Conservation (phyloP, 2,113 vertebrate genomes). For the Campylomormyrus tamandua region DNA sequence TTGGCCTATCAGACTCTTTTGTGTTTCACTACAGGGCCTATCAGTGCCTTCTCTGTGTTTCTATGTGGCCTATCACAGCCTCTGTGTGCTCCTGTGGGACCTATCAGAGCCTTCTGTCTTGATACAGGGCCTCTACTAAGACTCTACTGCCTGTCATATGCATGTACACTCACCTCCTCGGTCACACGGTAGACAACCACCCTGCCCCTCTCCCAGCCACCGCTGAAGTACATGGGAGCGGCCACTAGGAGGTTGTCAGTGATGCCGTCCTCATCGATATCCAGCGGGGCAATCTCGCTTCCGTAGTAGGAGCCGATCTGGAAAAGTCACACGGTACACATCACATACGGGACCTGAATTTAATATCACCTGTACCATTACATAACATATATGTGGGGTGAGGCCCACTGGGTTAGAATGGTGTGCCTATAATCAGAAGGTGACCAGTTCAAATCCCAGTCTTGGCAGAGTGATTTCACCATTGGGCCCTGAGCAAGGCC, state of each 20-base stretch:
- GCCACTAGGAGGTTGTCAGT: slow-evolving; percentile 83
- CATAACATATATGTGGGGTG: neutral
- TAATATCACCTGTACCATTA: neutral
- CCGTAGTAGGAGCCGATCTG: slow-evolving; percentile 96
- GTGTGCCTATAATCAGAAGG: neutral
- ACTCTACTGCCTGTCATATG: neutral
- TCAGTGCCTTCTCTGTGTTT: neutral
- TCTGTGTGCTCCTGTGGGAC: neutral
- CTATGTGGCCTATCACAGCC: neutral
- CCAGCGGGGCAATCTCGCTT: slow-evolving; percentile 82
- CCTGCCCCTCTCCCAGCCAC: slow-evolving; percentile 78
- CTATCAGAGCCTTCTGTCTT: neutral
- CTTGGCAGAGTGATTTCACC: neutral
- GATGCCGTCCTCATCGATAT: slow-evolving; percentile 70
- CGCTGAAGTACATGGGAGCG: slow-evolving; percentile 92
- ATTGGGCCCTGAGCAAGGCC: neutral
- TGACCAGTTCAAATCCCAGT: neutral
- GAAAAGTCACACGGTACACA: neutral
- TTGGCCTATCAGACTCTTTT: neutral
- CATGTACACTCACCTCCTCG: slow-evolving; percentile 54
- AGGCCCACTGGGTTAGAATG: neutral
- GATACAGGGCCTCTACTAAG: neutral
- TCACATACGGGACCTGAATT: neutral
- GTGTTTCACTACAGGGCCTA: neutral
- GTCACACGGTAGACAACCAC: slow-evolving; percentile 77